Base-by-base conservation (phyloP, 2,797 vertebrate species). In the Momotus momota region DNA sequence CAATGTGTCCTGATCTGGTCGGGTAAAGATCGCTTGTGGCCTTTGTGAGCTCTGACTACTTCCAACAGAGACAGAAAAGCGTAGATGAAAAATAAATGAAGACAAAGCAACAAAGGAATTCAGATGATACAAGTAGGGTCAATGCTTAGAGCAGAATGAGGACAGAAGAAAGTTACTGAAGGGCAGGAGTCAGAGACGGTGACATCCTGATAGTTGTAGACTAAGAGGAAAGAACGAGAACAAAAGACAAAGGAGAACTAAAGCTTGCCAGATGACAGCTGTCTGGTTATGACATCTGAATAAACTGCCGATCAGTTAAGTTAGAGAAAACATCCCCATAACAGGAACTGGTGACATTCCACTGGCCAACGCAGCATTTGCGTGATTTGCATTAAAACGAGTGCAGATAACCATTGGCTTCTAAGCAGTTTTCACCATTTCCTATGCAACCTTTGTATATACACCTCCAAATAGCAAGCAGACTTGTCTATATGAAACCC, bases 241-340 rank as follows among this genome's bases (percentile, higher is more conserved):
- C n/a, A 66, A 75, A 88, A 71, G 26, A 78, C 38, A 86, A 90
- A 87, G 33, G 45, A 90, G 57, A 91, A 82, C 61, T 49, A 73
- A 91, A 86, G 7, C 49, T 62, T 72, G 54, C 41, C 51, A 90
- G 55, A 66, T 84, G 60, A 88, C 51, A 66, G 15, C 57, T 78
- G 41, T 61, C 87, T 94, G 64, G 35, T 81, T 85, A 69, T 19
- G 49, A 67, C 26, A 89, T 82, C 93, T 81, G 64, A 91, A 88
- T 86, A 81, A 86, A 80, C 5, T 15, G n/a, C 52, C 93, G 75
- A 74, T 55, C 1, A 5, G 52, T 66, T 86, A 83, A 85, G 67
- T 85, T 83, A 71, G 54, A 92, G 38, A 69, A 86, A 67, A 93
- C 6, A 2, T 82, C 67, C 74, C 74, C 10, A 7, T 70, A 40